Conservation (phyloP, 1,140 invertebrate genomes). For the Eurosta solidaginis region DNA sequence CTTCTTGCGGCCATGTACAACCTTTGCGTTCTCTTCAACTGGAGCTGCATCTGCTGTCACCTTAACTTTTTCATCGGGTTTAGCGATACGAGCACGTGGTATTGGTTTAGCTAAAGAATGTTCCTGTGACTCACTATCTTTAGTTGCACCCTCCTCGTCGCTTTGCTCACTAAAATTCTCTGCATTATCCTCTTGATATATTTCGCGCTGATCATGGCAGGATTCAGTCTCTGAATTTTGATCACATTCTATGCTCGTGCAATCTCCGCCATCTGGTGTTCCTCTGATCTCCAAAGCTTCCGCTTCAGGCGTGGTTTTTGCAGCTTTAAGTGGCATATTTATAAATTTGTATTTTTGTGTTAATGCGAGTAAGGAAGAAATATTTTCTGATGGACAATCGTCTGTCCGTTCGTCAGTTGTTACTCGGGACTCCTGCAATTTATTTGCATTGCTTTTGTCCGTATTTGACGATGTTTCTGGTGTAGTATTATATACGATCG, state of each 20-base stretch:
- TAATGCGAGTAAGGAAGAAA: slow-evolving; percentile 52
- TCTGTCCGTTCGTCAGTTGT: slow-evolving; percentile 42
- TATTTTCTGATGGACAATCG: slow-evolving; percentile 63
- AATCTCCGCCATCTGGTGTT: slow-evolving; percentile 39
- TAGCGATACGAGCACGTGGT: slow-evolving; percentile 64
- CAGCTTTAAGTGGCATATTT: background rate
- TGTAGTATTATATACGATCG: slow-evolving; percentile 43
- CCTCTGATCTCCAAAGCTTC: background rate
- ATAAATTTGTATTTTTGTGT: slow-evolving; percentile 38
- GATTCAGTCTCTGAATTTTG: slow-evolving; percentile 63
- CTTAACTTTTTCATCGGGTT: slow-evolving; percentile 58
- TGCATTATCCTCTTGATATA: slow-evolving; percentile 41
- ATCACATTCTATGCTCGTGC: slow-evolving; percentile 60
- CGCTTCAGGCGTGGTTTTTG: slow-evolving; percentile 41
- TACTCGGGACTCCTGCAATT: background rate
- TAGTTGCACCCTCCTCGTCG: background rate
- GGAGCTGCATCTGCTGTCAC: background rate
- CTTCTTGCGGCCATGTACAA: slow-evolving; percentile 77
- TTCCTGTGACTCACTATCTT: background rate
- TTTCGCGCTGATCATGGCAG: slow-evolving; percentile 56
- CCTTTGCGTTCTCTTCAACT: slow-evolving; percentile 63
- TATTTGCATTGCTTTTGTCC: background rate
- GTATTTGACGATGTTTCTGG: slow-evolving; percentile 29
- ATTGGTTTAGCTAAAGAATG: background rate
- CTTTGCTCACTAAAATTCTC: background rate